Evolutionary conservation across 2,888 invertebrate species (phyloP).

Genomic region (Teleogryllus oceanicus): DNA sequence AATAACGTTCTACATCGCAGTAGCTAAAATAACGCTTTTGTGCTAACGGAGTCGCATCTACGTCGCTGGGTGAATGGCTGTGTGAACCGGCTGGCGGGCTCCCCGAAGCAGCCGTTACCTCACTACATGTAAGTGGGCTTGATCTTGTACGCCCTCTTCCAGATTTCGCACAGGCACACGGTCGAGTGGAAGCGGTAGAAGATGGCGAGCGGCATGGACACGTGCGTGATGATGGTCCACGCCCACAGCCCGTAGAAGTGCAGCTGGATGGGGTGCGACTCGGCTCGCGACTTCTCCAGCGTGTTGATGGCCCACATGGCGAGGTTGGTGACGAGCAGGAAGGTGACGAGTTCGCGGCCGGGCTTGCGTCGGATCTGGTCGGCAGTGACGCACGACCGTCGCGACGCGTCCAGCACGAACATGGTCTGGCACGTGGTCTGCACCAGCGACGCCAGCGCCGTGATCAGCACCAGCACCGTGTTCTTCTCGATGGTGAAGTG

Average conservation of each 20-base stretch:
- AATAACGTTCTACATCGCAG: not conserved
- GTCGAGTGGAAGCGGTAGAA: slow-evolving; percentile 95
- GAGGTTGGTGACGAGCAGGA: slow-evolving; percentile 81
- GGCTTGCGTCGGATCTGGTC: slow-evolving; percentile 84
- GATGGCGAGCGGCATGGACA: slow-evolving; percentile 87
- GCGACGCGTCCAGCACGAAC: slow-evolving; percentile 86
- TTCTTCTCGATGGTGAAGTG: slow-evolving; percentile 80
- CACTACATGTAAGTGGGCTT: slow-evolving; percentile 78
- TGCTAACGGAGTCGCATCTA: not conserved
- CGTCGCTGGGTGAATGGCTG: not conserved
- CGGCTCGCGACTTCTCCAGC: slow-evolving; percentile 83
- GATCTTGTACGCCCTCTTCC: slow-evolving; percentile 93
- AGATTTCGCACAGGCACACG: slow-evolving; percentile 92
- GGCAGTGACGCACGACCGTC: slow-evolving; percentile 74
- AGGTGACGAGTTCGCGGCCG: slow-evolving; percentile 89
- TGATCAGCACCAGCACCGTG: slow-evolving; percentile 75
- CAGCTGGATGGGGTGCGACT: slow-evolving; percentile 86
- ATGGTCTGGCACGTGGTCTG: slow-evolving; percentile 89
- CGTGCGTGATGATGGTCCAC: slow-evolving; percentile 93
- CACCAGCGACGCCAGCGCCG: slow-evolving; percentile 78
- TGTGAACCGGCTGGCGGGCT: slow-evolving; percentile 24
- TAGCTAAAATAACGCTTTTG: not conserved
- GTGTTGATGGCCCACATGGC: slow-evolving; percentile 95
- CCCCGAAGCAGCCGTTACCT: slow-evolving; percentile 35
- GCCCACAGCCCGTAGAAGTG: slow-evolving; percentile 92